Evolutionary conservation across 1,140 invertebrate genomes (phyloP).

Genomic region (Pseudomyrmex pallidus): DNA sequence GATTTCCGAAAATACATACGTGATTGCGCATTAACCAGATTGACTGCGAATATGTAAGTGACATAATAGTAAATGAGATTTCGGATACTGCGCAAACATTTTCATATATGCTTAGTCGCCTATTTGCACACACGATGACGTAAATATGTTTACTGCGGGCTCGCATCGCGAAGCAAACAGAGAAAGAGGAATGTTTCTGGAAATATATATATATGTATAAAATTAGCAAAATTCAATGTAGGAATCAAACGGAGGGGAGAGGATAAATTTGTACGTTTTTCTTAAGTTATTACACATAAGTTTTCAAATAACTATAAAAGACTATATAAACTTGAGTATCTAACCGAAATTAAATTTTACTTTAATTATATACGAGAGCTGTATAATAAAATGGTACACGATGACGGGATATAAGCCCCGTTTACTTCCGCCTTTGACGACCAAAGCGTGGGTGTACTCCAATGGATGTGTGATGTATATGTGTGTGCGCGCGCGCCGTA

Average conservation of each 20-base stretch:
- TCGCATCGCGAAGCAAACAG: background rate
- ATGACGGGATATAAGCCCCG: background rate
- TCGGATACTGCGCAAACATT: slow-evolving; percentile 20
- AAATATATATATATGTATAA: background rate
- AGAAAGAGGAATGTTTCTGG: background rate
- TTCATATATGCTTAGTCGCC: background rate
- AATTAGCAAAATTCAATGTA: no score
- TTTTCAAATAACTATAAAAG: no score
- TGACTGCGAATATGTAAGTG: background rate
- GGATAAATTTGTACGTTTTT: no score
- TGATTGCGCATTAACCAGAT: background rate
- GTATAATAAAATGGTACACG: background rate
- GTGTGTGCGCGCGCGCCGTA: background rate
- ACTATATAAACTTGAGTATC: no score
- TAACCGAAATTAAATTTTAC: background rate
- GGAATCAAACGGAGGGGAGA: no score
- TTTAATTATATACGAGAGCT: slow-evolving; percentile 17
- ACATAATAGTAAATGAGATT: background rate
- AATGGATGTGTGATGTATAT: background rate
- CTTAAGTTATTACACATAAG: no score
- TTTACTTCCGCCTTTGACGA: background rate
- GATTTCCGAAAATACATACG: slow-evolving; percentile 16
- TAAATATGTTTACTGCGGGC: background rate
- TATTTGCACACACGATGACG: background rate
- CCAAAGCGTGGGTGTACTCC: background rate